A percentile compares a stretch with the other conserved stretches of the same genome.
Conservation (phyloP, 1,140 invertebrate species). For the Cydia fagiglandana region DNA sequence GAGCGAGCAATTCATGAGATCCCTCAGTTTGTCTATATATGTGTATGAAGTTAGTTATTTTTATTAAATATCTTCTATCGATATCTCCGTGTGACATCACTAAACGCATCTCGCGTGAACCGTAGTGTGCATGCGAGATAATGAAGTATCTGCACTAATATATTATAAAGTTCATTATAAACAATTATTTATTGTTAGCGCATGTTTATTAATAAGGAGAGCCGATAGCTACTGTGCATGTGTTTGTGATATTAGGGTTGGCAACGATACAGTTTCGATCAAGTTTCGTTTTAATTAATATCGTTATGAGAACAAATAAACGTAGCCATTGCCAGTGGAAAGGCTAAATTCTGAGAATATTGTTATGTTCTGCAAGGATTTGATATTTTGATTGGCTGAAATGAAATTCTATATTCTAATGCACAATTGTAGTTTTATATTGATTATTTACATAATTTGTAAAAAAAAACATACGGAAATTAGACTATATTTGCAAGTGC, state of each 20-base stretch:
- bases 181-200: constrained; percentile 79
- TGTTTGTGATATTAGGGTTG: constrained; percentile 60
- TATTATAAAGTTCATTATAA: constrained; percentile 80
- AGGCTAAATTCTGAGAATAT: too few relatives aligned
- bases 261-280: neutral
- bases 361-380: too few relatives aligned
- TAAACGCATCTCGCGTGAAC: constrained; percentile 52
- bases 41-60: neutral
- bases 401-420: too few relatives aligned
- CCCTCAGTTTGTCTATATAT: too few relatives aligned
- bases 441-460: too few relatives aligned
- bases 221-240: constrained; percentile 69
- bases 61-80: neutral
- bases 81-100: constrained; percentile 37
- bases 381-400: too few relatives aligned
- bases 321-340: too few relatives aligned
- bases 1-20: too few relatives aligned
- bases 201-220: constrained; percentile 78
- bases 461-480: too few relatives aligned
- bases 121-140: constrained; percentile 70
- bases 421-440: too few relatives aligned
- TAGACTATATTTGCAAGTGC: too few relatives aligned
- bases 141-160: constrained; percentile 78
- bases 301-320: too few relatives aligned
- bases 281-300: constrained; percentile 7